Evolutionary conservation across 2,888 invertebrate species (phyloP).

Genomic region (Agrotis puta): DNA sequence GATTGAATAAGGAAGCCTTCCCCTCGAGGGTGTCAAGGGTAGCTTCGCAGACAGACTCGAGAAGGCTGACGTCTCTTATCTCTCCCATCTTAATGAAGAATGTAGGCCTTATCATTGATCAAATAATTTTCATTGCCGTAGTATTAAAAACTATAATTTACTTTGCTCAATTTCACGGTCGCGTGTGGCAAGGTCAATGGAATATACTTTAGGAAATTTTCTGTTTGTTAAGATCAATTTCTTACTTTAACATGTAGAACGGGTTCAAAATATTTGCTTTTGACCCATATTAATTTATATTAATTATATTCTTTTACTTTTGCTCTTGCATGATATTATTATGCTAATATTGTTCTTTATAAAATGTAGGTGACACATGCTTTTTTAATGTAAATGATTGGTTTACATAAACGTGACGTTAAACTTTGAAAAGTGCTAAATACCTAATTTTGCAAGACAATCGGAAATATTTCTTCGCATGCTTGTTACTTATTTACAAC

Average conservation of each 20-base stretch:
- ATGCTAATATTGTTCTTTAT: slow-evolving; percentile 20
- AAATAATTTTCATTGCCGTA: slow-evolving; percentile 53
- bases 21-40: slow-evolving; percentile 75
- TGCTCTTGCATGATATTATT: background rate
- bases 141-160: slow-evolving; percentile 38
- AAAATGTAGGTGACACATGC: slow-evolving; percentile 18
- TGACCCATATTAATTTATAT: slow-evolving; percentile 25
- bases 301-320: slow-evolving; percentile 12
- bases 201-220: slow-evolving; percentile 14
- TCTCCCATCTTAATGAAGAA: slow-evolving; percentile 58
- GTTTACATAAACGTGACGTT: slow-evolving; percentile 9
- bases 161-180: slow-evolving; percentile 56
- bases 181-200: slow-evolving; percentile 54
- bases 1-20: slow-evolving; percentile 77
- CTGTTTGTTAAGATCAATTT: slow-evolving; percentile 20
- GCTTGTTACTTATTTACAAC: slow-evolving; percentile 32
- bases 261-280: slow-evolving; percentile 35
- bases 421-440: slow-evolving; percentile 17
- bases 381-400: background rate
- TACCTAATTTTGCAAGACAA: slow-evolving; percentile 43
- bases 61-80: slow-evolving; percentile 64
- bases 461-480: slow-evolving; percentile 46
- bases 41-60: slow-evolving; percentile 62
- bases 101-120: slow-evolving; percentile 58
- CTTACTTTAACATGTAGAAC: slow-evolving; percentile 17